Evolutionary conservation across 2,797 vertebrate species (phyloP).

Genomic region (Linurgus olivaceus): DNA sequence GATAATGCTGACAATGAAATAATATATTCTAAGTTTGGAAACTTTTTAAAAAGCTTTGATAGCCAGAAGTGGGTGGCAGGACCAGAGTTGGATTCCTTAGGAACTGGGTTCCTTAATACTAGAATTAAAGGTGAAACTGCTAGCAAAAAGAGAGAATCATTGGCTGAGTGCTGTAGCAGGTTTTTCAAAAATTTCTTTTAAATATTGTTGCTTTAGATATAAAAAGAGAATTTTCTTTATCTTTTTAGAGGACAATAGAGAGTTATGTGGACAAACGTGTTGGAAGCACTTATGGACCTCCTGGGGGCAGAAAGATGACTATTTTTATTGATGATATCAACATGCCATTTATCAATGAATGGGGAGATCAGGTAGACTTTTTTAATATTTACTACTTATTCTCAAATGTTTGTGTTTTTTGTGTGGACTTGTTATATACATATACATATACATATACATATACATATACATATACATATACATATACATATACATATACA

Average conservation of each 20-base stretch:
- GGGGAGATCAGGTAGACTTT: constrained; percentile 80
- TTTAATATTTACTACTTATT: not conserved
- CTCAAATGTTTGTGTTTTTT: not conserved
- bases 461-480: not conserved
- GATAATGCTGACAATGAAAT: not conserved
- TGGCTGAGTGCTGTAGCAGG: not conserved
- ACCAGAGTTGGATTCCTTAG: not conserved
- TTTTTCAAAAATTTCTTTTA: not conserved
- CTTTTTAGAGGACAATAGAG: constrained; percentile 76
- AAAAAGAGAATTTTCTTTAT: not conserved
- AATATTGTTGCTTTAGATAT: not conserved
- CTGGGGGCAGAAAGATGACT: constrained; percentile 80
- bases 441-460: too few species aligned
- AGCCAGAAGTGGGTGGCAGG: not conserved
- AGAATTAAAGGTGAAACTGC: not conserved
- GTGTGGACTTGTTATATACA: not conserved
- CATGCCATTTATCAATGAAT: constrained; percentile 81
- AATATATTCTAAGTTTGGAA: not conserved
- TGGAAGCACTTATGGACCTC: constrained; percentile 79
- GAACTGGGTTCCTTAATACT: not conserved
- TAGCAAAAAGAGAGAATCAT: not conserved
- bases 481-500: not conserved
- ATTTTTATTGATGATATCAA: constrained; percentile 82
- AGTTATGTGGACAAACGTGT: constrained; percentile 79
- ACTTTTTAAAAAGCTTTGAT: not conserved